A percentile compares a stretch with the other conserved stretches of the same genome.
These are phyloP conservation scores for Enteromius treurensis DNA, from an alignment of 2,797 vertebrate species.

Conservation along the genomic window DNA sequence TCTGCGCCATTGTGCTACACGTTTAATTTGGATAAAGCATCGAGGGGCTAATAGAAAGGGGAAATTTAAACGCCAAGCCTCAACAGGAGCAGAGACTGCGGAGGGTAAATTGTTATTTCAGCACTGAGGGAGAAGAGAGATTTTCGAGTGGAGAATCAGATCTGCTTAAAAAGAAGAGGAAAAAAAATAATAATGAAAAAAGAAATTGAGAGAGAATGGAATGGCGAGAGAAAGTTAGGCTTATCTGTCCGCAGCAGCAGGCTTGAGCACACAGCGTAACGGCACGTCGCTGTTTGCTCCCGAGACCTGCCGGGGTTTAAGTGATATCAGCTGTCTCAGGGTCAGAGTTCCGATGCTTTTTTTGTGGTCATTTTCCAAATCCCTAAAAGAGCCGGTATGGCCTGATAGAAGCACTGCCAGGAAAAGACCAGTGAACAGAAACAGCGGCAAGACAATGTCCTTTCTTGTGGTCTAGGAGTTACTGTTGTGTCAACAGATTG, in stretches of 20 bases:
- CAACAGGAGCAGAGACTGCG: conserved; percentile 10
- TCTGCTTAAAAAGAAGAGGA: conserved; percentile 50
- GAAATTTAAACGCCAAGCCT: conserved; percentile 56
- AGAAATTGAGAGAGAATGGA: conserved; percentile 25
- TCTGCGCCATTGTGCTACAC: conserved; percentile 49
- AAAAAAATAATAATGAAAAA: conserved; percentile 37
- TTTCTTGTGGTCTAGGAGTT: conserved; percentile 58
- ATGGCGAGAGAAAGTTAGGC: conserved; percentile 53
- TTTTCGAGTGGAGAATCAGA: conserved; percentile 57
- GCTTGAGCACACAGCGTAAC: conserved; percentile 52
- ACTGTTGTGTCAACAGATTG: conserved; percentile 61
- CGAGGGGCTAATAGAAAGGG: conserved; percentile 43
- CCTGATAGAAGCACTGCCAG: conserved; percentile 55
- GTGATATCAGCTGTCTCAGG: conserved; percentile 64
- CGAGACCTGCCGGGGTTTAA: conserved; percentile 57
- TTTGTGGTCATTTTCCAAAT: conserved; percentile 65
- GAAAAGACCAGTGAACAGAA: conserved; percentile 35
- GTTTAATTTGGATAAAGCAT: conserved; percentile 62
- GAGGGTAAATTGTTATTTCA: conserved; percentile 63
- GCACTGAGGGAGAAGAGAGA: conserved; percentile 24
- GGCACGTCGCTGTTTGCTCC: conserved; percentile 57
- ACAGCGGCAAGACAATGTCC: conserved; percentile 49
- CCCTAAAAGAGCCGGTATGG: conserved; percentile 64
- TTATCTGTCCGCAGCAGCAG: conserved; percentile 62
- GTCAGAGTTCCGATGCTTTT: conserved; percentile 61